Evolutionary conservation across 2,113 vertebrate genomes (phyloP), one percentile per base, ranked within the genome.

Genomic region (Solea senegalensis): DNA sequence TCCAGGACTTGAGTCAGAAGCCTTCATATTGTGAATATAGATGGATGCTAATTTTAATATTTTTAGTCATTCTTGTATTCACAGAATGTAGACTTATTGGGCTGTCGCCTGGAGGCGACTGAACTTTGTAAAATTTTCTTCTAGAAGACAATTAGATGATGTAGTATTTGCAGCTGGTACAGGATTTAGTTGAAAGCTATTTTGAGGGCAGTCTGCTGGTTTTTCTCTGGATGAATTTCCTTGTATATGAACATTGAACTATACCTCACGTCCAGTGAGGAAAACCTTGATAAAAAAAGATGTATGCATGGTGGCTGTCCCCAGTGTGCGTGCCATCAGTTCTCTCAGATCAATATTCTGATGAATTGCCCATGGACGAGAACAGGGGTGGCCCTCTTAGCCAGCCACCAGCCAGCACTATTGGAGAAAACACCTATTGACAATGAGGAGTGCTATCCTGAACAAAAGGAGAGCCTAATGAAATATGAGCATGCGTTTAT

Each of bases 261-360:
- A 40, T 28, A 50, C 5, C 59, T 66, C 41, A 21, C 54, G 28
- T 46, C 45, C 74, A 69, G 55, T 52, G 56, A 82, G 74, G 75
- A 90, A 79, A 85, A 80, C 46, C 72, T 78, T 51, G 65, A 75
- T 91, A 86, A 94, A 89, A 86, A 13, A 80, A 90, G 86, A 88
- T 84, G 77, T 69, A 89, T 91, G 87, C 79, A 77, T 76, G 58
- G 69, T 66, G 59, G 61, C 62, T n/a, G 15, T 86, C 80, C 85
- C 85, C 75, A 63, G 82, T 76, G 88, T 78, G 86, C 76, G 60
- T 86, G 82, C 83, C 75, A 81, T 92, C 87, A 90, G 66, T 83
- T 89, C 72, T 59, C 68, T 40, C 60, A 8, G 82, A 93, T 94
- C 93, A 89, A 94, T 94, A 83, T 56, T 65, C 76, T 93, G 92